Evolutionary conservation across 92 coral and sea anemone genomes (phyloP).

Genomic region (Siderastrea radians): DNA sequence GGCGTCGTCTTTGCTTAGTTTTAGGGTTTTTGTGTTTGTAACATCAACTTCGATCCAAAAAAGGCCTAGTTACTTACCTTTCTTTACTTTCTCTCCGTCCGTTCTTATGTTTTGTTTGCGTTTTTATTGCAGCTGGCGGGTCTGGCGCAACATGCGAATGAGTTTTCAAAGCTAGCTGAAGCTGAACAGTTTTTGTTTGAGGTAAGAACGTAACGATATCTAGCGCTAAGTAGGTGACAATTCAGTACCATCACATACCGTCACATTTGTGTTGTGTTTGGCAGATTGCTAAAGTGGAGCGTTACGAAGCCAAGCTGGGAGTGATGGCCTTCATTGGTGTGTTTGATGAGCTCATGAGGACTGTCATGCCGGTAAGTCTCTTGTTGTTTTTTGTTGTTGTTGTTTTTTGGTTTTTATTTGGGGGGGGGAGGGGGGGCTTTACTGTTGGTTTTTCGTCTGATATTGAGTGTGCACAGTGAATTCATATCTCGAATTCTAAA

Average conservation of each 20-base stretch:
- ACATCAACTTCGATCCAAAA: too few relatives aligned
- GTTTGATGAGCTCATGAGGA: slow-evolving; percentile 93
- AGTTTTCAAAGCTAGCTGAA: slow-evolving; percentile 84
- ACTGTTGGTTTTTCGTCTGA: too few relatives aligned
- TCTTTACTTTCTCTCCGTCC: neutral
- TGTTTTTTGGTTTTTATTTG: neutral
- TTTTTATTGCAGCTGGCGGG: slow-evolving; percentile 81
- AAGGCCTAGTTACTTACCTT: too few relatives aligned
- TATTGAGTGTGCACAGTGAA: too few relatives aligned
- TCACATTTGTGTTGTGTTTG: neutral
- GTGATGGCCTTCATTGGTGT: slow-evolving; percentile 96
- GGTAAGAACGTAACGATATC: slow-evolving; percentile 32
- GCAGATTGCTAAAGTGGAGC: slow-evolving; percentile 93
- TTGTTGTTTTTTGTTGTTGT: neutral
- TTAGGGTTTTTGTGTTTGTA: too few relatives aligned
- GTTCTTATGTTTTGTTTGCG: neutral
- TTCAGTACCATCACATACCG: too few relatives aligned
- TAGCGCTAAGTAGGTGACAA: too few relatives aligned
- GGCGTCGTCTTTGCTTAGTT: too few relatives aligned
- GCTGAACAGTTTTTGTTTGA: slow-evolving; percentile 96
- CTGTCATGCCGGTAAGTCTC: slow-evolving; percentile 87
- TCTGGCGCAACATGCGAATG: slow-evolving; percentile 81
- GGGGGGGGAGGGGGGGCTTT: too few relatives aligned
- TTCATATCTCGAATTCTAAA: too few relatives aligned
- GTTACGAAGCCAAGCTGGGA: slow-evolving; percentile 95